Evolutionary conservation across 1,140 invertebrate species (phyloP).

Genomic region (Aphidius ervi): DNA sequence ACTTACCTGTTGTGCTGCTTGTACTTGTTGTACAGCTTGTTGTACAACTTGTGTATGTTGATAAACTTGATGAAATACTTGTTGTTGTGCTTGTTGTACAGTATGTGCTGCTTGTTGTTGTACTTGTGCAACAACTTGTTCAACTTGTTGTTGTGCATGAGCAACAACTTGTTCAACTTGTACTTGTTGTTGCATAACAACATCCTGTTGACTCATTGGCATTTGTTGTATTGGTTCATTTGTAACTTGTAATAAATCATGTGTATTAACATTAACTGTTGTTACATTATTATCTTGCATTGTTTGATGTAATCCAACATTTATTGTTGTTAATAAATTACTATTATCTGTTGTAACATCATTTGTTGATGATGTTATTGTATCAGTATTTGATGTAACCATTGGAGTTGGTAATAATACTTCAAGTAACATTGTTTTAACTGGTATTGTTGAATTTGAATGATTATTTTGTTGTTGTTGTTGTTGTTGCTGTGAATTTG

Average conservation of each 20-base stretch:
- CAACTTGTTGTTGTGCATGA: slow-evolving; percentile 49
- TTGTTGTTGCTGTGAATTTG: slow-evolving; percentile 38
- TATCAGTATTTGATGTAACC: slow-evolving; percentile 32
- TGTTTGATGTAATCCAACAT: slow-evolving; percentile 46
- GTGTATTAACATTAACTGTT: slow-evolving; percentile 32
- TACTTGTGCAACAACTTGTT: slow-evolving; percentile 48
- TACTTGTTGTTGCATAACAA: slow-evolving; percentile 46
- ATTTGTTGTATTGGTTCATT: slow-evolving; percentile 37
- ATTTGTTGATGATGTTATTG: slow-evolving; percentile 25
- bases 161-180: slow-evolving; percentile 50
- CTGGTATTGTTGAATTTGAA: slow-evolving; percentile 46
- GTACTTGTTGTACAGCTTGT: slow-evolving; percentile 50
- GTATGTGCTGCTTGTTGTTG: slow-evolving; percentile 46
- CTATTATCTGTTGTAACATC: slow-evolving; percentile 41
- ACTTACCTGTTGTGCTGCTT: slow-evolving; percentile 31
- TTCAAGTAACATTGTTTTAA: slow-evolving; percentile 53
- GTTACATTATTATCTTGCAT: slow-evolving; percentile 57
- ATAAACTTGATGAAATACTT: slow-evolving; percentile 47
- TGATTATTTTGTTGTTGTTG: slow-evolving; percentile 17
- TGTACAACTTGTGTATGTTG: slow-evolving; percentile 51
- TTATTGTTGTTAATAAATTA: slow-evolving; percentile 53
- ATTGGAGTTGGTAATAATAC: slow-evolving; percentile 51
- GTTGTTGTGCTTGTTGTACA: slow-evolving; percentile 50
- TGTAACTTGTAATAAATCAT: slow-evolving; percentile 38
- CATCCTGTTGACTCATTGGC: slow-evolving; percentile 38